Evolutionary conservation across 23 tunicate genomes (phyloP).

Genomic region (Aplidium turbinatum): DNA sequence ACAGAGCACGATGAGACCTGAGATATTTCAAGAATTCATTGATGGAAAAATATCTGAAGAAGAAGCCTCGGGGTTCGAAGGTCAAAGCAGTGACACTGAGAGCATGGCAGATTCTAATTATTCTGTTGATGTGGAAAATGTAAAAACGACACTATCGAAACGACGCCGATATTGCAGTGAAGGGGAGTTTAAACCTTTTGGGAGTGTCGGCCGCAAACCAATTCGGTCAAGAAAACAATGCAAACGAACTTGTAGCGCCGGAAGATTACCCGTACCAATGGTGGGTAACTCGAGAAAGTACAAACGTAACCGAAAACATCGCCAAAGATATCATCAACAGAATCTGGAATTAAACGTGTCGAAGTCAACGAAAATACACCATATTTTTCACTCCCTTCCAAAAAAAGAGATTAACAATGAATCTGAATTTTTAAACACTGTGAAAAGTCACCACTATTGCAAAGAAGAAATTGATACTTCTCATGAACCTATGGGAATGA

Average conservation of each 20-base stretch:
- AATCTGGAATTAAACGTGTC: too few species aligned
- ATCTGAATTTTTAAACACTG: too few species aligned
- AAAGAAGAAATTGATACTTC: too few species aligned
- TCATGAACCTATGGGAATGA: too few species aligned
- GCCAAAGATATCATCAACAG: not conserved
- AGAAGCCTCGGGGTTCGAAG: slow-evolving; percentile 27
- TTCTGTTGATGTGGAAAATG: not conserved
- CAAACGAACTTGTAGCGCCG: slow-evolving; percentile 13
- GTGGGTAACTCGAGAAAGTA: not conserved
- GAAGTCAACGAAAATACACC: too few species aligned
- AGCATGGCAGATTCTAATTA: slow-evolving; percentile 51
- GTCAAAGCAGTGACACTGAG: slow-evolving; percentile 66
- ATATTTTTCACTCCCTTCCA: too few species aligned
- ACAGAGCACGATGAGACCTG: slow-evolving; percentile 54
- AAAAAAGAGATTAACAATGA: too few species aligned
- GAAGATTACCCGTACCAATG: slow-evolving; percentile 30
- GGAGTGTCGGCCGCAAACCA: not conserved
- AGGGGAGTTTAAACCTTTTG: not conserved
- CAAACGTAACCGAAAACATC: not conserved
- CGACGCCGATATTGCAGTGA: slow-evolving; percentile 55
- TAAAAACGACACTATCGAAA: not conserved
- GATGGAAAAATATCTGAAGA: slow-evolving; percentile 1
- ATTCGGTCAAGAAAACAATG: not conserved
- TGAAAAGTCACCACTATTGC: too few species aligned
- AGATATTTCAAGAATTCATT: slow-evolving; percentile 1